phyloP scores from a whole-genome alignment of 2,797 vertebrate genomes.

The Spheniscus humboldti region DNA sequence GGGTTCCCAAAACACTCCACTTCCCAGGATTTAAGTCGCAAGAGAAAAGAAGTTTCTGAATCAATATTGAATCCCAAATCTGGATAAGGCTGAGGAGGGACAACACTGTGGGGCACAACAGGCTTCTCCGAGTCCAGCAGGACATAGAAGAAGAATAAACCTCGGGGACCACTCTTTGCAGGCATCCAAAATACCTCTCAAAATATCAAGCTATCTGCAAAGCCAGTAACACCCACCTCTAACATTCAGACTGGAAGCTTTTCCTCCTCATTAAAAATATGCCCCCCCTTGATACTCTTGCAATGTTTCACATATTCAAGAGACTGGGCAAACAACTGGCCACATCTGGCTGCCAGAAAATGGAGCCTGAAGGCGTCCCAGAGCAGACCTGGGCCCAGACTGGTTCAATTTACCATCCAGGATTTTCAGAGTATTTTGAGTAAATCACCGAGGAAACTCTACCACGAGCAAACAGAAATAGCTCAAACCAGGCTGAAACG shows the following conservation, averaged over 20 bases:
- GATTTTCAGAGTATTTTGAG: not conserved
- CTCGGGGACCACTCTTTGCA: not conserved
- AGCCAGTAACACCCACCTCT: not conserved
- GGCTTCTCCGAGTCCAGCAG: fast-evolving
- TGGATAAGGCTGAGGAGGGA: not conserved
- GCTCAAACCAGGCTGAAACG: fast-evolving
- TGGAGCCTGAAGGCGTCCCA: fast-evolving
- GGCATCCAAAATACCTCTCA: not conserved
- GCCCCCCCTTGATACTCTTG: not conserved
- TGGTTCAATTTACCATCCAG: not conserved
- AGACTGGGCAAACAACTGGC: not conserved
- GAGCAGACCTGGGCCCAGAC: not conserved
- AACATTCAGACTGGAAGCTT: not conserved
- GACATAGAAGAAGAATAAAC: not conserved
- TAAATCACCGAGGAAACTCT: not conserved
- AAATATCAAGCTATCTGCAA: not conserved
- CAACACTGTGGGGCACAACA: not conserved
- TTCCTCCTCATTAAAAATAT: not conserved
- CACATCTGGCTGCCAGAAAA: not conserved
- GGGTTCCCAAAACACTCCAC: not conserved
- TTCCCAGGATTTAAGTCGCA: not conserved
- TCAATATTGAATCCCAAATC: not conserved
- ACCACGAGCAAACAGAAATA: fast-evolving
- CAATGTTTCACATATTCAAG: not conserved
- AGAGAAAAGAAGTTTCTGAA: not conserved